These are phyloP conservation scores for Temnothorax rugatulus DNA, from an alignment of 2,888 invertebrate species.

Conservation along the genomic window DNA sequence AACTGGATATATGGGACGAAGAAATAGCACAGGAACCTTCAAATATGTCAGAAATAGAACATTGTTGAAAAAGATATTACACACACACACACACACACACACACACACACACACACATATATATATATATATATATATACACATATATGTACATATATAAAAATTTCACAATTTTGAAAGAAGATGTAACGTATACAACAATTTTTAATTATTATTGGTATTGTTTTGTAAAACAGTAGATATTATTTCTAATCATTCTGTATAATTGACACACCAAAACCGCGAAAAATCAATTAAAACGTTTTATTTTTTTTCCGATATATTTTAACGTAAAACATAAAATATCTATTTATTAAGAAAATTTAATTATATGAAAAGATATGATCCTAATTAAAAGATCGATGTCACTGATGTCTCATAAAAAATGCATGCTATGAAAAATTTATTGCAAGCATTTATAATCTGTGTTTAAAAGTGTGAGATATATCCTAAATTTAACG, in stretches of 20 bases:
- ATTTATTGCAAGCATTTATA: neutral
- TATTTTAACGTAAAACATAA: neutral
- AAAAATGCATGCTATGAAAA: neutral
- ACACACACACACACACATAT: too few relatives aligned
- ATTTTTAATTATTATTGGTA: neutral
- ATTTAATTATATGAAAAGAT: neutral
- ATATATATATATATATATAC: too few relatives aligned
- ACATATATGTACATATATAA: neutral
- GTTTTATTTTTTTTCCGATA: neutral
- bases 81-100: too few relatives aligned
- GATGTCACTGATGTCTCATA: too few relatives aligned
- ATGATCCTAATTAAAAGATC: neutral
- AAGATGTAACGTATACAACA: neutral
- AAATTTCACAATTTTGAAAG: neutral
- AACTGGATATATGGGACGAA: neutral
- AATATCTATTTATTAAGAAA: conserved; percentile 2
- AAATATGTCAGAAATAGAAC: too few relatives aligned
- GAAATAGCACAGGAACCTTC: too few relatives aligned
- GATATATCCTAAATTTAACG: neutral
- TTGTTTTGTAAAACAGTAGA: neutral
- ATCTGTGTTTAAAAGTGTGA: neutral
- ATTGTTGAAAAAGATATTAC: too few relatives aligned
- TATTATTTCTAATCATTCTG: neutral
- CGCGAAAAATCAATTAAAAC: neutral
- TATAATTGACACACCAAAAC: neutral